Base-by-base conservation (phyloP, 2,888 invertebrate species). In the Hybos culiciformis region DNA sequence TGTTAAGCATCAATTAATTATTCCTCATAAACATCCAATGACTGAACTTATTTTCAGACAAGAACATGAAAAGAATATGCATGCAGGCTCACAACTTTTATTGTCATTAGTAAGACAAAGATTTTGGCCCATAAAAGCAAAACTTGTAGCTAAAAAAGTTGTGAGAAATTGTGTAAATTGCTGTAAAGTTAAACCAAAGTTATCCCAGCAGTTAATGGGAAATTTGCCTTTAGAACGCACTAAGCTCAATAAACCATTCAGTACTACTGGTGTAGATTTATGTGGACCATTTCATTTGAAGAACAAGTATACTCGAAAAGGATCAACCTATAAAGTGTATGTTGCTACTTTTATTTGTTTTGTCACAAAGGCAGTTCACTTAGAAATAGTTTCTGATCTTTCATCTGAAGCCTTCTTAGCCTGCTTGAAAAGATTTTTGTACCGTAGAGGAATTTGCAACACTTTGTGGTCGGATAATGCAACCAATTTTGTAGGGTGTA, bases 321-420 rank as follows among this genome's bases (percentile, higher is more conserved):
- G 32, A 20, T 2, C 32, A 4, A n/a, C 29, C 8, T 11, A 19
- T 2, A 39, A 39, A 20, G 32, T 29, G 21, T 39, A 40, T 17
- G 15, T 20, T 26, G 53, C 50, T 42, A 23, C 52, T 7, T 55
- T 52, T 48, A 50, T 53, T n/a, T 50, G 52, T 41, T 40, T 54
- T 41, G 5, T 7, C 3, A 34, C 17, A 17, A 34, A 41, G n/a
- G 33, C 26, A 5, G 17, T 34, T 4, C 34, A 34, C n/a, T n/a
- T 36, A 12, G 41, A 41, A 33, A 23, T 34, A n/a, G 33, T 33
- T 7, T 26, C 26, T 15, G 20, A 24, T 31, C 8, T 19, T 4
- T 19, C 38, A 17, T 24, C 19, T 12, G 38, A 38, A n/a, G 32
- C 41, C 20, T 41, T 41, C 21, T 29, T 41, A 3, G 41, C 41